Evolutionary conservation across 1,140 invertebrate genomes (phyloP), one percentile per base, ranked within the genome.

Genomic region (Lanistes nyassanus): DNA sequence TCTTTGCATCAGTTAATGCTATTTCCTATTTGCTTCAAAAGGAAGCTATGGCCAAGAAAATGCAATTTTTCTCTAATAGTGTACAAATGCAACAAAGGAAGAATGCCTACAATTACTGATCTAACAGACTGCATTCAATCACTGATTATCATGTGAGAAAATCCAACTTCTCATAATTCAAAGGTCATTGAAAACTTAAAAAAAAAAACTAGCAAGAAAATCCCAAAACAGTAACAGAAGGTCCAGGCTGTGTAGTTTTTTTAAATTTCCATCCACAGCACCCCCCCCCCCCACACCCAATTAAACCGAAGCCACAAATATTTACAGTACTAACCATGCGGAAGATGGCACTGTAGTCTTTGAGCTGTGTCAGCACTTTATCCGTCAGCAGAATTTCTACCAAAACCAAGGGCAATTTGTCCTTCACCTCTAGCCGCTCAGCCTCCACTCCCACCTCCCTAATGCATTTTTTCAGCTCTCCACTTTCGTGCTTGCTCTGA

Each of bases 391-490:
- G 91, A 64, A 99, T 88, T 89, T 99, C 97, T 78, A 96, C 96
- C 64, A 99, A 92, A 55, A 99, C 93, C 74, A 99, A 90, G 6
- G 96, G 93, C 51, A 96, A 96, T 88, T 99, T 99, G 68, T 94
- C 94, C 80, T 96, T 96, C 80, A 99, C 94, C 80, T 99, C 98
- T 78, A 99, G 91, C 79, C 97, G 92, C 83, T 99, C 97, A 23
- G 98, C 97, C 90, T 99, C 97, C 66, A 93, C 92, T n/a, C 97
- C 83, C 51, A 99, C 89, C 80, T 98, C 97, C 21, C 42, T 58
- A 34, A 72, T 26, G 84, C 67, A 91, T 55, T 76, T 76, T 3
- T 29, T 56, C 60, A 91, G 77, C 76, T 82, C 84, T 66, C 84
- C 85, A 74, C 67, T 82, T 55, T 85, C 84, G 47, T 82, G 84